Evolutionary conservation across 2,888 invertebrate species (phyloP).

Genomic region (Chirona hameri): DNA sequence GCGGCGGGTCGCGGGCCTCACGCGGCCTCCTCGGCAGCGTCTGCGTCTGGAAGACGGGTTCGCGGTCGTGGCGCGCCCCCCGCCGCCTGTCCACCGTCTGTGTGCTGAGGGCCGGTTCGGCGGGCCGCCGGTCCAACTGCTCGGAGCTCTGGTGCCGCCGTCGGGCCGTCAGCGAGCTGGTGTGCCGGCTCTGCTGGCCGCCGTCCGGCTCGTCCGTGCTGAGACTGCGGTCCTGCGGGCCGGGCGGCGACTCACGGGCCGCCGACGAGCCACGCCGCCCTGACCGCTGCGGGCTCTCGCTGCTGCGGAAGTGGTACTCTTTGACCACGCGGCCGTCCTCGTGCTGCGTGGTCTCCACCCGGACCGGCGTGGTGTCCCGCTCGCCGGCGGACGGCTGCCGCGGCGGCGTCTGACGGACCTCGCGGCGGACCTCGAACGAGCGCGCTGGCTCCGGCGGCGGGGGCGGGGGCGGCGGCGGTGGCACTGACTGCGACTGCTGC

Average conservation of each 20-base stretch:
- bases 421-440: neutral
- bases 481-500: conserved; percentile 1
- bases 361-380: neutral
- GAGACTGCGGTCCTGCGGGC: neutral
- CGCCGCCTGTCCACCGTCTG: conserved; percentile 25
- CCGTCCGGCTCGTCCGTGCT: conserved; percentile 4
- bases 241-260: neutral
- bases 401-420: neutral
- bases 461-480: neutral
- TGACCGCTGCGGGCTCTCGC: conserved; percentile 1
- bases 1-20: neutral
- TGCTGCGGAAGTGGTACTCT: conserved; percentile 23
- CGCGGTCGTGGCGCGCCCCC: neutral
- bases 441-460: neutral
- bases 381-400: neutral
- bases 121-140: neutral
- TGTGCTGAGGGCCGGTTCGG: conserved; percentile 26
- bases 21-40: neutral
- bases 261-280: neutral
- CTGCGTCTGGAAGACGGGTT: neutral
- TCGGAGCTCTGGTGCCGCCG: conserved; percentile 1
- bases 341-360: neutral
- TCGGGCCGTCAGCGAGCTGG: neutral
- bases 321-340: conserved; percentile 5
- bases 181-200: neutral